phyloP scores from a whole-genome alignment of 2,888 invertebrate genomes.

The Eupithecia pulchellata region DNA sequence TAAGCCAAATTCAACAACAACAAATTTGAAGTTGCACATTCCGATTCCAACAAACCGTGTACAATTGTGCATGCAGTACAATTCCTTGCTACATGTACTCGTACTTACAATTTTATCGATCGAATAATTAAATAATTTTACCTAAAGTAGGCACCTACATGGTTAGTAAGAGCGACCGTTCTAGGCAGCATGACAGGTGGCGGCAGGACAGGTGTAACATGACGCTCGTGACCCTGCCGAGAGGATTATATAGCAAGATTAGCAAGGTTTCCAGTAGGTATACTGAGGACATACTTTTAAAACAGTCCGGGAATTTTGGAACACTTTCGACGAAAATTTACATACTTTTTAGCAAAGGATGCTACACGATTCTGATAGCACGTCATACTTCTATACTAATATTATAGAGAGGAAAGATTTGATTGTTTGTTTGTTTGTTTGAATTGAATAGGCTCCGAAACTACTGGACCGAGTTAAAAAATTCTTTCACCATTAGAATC shows the following conservation, averaged over 20 bases:
- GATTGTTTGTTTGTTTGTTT: no score
- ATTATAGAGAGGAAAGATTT: no score
- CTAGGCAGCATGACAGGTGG: slow-evolving; percentile 4
- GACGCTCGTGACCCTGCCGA: slow-evolving; percentile 14
- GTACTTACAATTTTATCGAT: neutral
- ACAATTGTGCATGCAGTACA: no score
- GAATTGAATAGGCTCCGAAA: no score
- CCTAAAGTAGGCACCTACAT: neutral
- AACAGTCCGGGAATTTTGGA: neutral
- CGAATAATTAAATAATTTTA: neutral
- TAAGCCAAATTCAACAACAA: neutral
- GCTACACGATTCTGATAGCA: no score
- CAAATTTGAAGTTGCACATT: neutral
- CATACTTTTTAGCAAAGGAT: no score
- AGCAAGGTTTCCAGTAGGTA: slow-evolving; percentile 15
- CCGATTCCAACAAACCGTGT: neutral
- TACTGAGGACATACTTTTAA: neutral
- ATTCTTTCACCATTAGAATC: no score
- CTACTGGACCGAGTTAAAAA: no score
- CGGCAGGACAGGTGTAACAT: slow-evolving; percentile 14
- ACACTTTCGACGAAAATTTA: neutral
- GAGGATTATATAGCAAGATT: slow-evolving; percentile 16
- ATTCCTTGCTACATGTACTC: neutral
- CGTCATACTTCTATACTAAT: no score
- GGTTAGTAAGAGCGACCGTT: slow-evolving; percentile 2